These are phyloP conservation scores for Coecobrya sp. DNA, from an alignment of 2,888 invertebrate species.

Conservation along the genomic window DNA sequence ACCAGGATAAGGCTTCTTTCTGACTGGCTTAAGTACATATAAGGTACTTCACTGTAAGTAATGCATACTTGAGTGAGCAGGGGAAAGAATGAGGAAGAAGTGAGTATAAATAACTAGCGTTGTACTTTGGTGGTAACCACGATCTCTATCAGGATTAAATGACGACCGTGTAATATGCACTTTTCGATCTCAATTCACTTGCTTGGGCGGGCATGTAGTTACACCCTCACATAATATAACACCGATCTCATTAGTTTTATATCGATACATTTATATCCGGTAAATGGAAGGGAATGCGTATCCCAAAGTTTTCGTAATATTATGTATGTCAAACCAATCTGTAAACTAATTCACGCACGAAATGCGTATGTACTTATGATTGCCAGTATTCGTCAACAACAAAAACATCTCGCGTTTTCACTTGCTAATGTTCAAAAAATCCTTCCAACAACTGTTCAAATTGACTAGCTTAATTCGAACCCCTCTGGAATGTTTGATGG, in stretches of 20 bases:
- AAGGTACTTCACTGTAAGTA: constrained; percentile 39
- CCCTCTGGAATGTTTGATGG: constrained; percentile 66
- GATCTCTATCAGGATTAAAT: constrained; percentile 74
- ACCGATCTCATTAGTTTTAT: constrained; percentile 1
- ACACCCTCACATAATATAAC: constrained; percentile 42
- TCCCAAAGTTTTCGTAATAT: background rate
- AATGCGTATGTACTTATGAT: background rate
- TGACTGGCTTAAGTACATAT: background rate
- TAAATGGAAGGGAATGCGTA: constrained; percentile 15
- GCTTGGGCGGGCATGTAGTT: constrained; percentile 54
- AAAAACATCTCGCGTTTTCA: constrained; percentile 26
- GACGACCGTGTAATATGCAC: constrained; percentile 70
- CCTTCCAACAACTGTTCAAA: constrained; percentile 69
- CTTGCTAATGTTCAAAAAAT: constrained; percentile 58
- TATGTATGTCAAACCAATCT: constrained; percentile 28
- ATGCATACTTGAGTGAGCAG: constrained; percentile 42
- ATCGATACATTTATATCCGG: background rate
- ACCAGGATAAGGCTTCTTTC: background rate
- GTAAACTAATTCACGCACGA: constrained; percentile 34
- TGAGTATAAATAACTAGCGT: constrained; percentile 61
- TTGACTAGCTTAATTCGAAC: constrained; percentile 75
- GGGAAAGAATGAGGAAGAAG: constrained; percentile 40
- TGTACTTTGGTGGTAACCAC: constrained; percentile 64
- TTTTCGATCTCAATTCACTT: constrained; percentile 69
- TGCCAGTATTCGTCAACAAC: background rate